Base-by-base conservation (phyloP, 2,888 invertebrate species). In the Seira musarum region DNA sequence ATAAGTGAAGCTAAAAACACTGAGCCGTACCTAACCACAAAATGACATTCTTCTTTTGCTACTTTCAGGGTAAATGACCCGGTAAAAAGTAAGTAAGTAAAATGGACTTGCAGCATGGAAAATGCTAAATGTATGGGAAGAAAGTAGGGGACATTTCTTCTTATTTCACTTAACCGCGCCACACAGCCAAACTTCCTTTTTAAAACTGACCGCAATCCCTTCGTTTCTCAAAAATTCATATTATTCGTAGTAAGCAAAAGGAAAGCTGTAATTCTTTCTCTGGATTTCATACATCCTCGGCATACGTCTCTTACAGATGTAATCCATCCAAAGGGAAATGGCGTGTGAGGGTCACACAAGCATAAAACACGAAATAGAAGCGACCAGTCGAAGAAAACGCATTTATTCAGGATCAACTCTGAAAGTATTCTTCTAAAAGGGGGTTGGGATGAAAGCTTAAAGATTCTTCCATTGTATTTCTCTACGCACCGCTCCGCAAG, bases 331-430 rank as follows among this genome's bases (percentile, higher is more conserved):
- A 63, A 53, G 53, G 63, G 76, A 76, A 76, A 76, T 76, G 76
- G 69, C 69, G 76, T 69, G 76, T 57, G 69, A 76, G 76, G 69
- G 69, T 76, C 76, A 76, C 63, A 64, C 76, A 76, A 69, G 76
- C 76, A 76, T 76, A 76, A 69, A 76, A 69, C 69, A 22, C 63
- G 61, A 69, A 76, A 76, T 64, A 75, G n/a, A n/a, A n/a, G n/a
- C n/a, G n/a, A n/a, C n/a, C 46, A 64, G 64, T 64, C 53, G 61
- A 40, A 46, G 66, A 75, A n/a, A n/a, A 72, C 61, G 60, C 76
- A 76, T 76, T 68, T 76, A 76, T 69, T 76, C 69, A 63, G 63
- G 68, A 69, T 76, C 76, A n/a, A n/a, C n/a, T n/a, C n/a, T n/a
- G n/a, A n/a, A n/a, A n/a, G n/a, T n/a, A n/a, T n/a, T n/a, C n/a